Conservation (phyloP, 2,113 vertebrate genomes). For the Megaleporinus macrocephalus region DNA sequence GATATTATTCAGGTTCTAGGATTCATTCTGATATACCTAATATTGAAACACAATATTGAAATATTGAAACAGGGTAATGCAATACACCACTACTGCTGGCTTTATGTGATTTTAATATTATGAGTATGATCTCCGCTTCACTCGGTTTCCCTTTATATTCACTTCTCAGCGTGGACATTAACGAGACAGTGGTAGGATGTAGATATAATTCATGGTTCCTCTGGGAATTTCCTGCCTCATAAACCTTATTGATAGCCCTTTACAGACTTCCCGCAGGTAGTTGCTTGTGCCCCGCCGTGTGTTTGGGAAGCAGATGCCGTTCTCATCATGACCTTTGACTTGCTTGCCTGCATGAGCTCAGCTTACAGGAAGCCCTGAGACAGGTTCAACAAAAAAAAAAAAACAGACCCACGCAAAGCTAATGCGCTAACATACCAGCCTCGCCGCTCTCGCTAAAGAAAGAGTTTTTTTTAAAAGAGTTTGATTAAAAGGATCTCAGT, state of each 20-base stretch:
- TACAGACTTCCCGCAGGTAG: background rate
- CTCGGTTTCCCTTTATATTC: background rate
- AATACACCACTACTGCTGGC: no score
- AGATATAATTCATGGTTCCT: background rate
- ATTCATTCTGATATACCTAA: no score
- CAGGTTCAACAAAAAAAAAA: constrained; percentile 18
- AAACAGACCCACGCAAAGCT: constrained; percentile 4
- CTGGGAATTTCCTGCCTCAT: constrained; percentile 15
- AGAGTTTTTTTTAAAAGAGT: no score
- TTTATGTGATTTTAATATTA: background rate
- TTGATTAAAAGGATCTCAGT: no score
- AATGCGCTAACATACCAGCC: background rate
- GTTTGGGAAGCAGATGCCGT: constrained; percentile 38
- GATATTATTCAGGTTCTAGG: no score
- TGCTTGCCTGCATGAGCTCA: constrained; percentile 55
- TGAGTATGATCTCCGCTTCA: background rate
- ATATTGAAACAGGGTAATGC: no score
- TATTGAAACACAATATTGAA: no score
- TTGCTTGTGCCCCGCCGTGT: constrained; percentile 35
- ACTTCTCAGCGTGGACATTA: background rate
- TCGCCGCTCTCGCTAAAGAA: background rate
- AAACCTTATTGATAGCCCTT: background rate
- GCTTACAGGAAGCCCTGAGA: constrained; percentile 50
- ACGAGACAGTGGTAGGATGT: background rate
- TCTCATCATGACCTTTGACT: constrained; percentile 63